These are phyloP conservation scores for Galagoides demidoff DNA, from an alignment of 2,797 vertebrate species.

Conservation along the genomic window DNA sequence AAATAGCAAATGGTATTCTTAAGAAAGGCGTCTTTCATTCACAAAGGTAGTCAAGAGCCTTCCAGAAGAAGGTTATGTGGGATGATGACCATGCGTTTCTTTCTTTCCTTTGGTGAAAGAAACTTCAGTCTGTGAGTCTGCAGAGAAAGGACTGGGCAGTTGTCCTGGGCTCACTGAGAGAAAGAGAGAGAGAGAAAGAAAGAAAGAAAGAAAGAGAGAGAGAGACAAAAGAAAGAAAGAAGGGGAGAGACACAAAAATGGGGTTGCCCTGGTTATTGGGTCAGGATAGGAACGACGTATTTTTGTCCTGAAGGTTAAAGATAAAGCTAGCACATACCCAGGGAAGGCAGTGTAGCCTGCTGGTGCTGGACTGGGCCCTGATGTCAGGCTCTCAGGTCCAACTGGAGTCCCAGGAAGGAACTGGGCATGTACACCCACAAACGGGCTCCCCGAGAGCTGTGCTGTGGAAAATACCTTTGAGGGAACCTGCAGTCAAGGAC, in stretches of 20 bases:
- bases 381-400: not conserved
- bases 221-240: not conserved
- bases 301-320: not conserved
- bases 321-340: not conserved
- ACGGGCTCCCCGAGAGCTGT: not conserved
- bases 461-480: rapidly evolving
- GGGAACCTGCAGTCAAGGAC: not conserved
- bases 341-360: not conserved
- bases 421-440: not conserved
- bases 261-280: not conserved
- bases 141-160: not conserved
- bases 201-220: not conserved
- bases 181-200: not conserved
- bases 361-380: not conserved
- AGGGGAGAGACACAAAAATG: not conserved
- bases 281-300: not conserved
- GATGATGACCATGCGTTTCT: not conserved
- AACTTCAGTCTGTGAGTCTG: not conserved
- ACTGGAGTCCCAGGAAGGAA: not conserved
- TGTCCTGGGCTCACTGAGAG: not conserved
- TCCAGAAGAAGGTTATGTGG: not conserved
- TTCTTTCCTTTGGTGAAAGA: not conserved
- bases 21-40: not conserved
- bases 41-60: not conserved
- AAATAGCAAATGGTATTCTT: not conserved